Base-by-base conservation (phyloP, 2,797 vertebrate genomes). In the Gobionotothen gibberifrons region DNA sequence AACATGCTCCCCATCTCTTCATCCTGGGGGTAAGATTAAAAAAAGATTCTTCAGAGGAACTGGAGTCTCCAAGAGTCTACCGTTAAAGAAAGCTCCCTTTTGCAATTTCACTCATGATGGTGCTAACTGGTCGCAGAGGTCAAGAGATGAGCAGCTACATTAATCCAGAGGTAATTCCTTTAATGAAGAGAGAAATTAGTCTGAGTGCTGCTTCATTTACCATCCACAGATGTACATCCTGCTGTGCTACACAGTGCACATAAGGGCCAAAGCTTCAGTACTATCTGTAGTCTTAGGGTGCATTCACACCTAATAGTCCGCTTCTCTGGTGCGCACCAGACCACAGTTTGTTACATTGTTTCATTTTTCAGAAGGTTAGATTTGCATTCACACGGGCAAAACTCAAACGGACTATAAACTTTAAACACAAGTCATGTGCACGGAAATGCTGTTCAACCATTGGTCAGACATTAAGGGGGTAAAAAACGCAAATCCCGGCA, bases 181-280 rank as follows among this genome's bases (percentile, higher is more conserved):
- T 81, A 67, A 82, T 79, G 59, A 72, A 66, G 46, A 19, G 36
- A 40, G 22, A 47, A 57, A 81, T 85, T 85, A 67, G 81, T 89
- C 74, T 69, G 44, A 67, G 69, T 64, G 54, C 67, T 5, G 22
- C 74, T 81, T 78, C 44, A 84, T 82, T 67, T 68, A 75, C 54
- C 9, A 32, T 36, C 29, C 48, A 54, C 39, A 32, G 26, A 78
- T 53, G 61, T 32, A 12, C 22, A 29, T 54, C 48, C 5, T 5
- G 46, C 19, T 15, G 15, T 42, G 49, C 19, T 39, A 16, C 63
- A 49, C 15, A 17, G 32, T 48, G 44, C 52, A 72, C 48, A 67
- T 29, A 1, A 46, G 19, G 21, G 17, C 14, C 29, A 3, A 5
- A 29, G 29, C 29, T 29, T 5, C 5, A 29, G 3, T 29, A 29